These are phyloP conservation scores for Rhyacophila brunnea DNA, from an alignment of 1,140 invertebrate species.

Conservation along the genomic window DNA sequence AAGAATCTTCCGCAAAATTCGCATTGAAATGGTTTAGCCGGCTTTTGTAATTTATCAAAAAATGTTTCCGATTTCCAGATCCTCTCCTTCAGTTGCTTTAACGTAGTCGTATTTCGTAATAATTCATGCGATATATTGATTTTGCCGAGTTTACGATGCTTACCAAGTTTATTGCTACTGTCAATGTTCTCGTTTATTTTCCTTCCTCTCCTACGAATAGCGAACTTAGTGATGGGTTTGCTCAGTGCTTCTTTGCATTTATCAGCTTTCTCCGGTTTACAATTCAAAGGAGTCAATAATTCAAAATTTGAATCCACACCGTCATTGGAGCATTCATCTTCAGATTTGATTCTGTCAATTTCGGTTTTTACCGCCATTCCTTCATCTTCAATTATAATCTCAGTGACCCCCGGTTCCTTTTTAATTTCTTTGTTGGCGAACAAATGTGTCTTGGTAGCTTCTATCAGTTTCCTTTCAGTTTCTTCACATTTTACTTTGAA, in stretches of 20 bases:
- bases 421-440: not conserved
- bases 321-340: conserved; percentile 1
- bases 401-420: not conserved
- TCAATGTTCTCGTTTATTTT: not conserved
- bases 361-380: too few relatives aligned
- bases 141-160: not conserved
- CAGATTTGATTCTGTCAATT: not conserved
- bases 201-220: conserved; percentile 1
- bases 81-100: not conserved
- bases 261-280: not conserved
- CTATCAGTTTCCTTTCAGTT: conserved; percentile 35
- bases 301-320: not conserved
- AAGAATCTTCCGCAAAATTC: conserved; percentile 57
- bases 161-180: not conserved
- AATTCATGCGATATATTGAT: conserved; percentile 8
- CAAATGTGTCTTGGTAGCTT: not conserved
- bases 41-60: not conserved
- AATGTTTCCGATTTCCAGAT: not conserved
- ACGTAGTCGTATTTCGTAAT: not conserved
- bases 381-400: too few relatives aligned
- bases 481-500: conserved; percentile 41
- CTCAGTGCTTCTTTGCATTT: not conserved
- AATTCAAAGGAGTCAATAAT: not conserved
- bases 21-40: conserved; percentile 33
- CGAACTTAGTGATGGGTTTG: not conserved